These are phyloP conservation scores for Scolopax rusticola DNA, from an alignment of 2,797 vertebrate species.

Conservation along the genomic window DNA sequence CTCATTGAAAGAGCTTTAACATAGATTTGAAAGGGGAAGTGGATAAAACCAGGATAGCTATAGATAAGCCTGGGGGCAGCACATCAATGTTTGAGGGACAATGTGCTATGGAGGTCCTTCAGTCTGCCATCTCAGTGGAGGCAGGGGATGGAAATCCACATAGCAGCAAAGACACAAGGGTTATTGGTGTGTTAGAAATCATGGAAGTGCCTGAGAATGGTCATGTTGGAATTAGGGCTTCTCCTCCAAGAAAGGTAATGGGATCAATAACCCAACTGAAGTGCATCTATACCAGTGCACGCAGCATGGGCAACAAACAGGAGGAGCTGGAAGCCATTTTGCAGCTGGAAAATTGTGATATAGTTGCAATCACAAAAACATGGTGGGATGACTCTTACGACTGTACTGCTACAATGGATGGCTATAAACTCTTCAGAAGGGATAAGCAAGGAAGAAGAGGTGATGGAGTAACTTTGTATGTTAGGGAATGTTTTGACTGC, in stretches of 20 bases:
- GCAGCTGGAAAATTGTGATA: background rate
- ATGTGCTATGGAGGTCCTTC: background rate
- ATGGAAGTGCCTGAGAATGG: background rate
- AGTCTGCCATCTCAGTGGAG: background rate
- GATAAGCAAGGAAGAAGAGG: background rate
- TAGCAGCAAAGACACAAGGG: background rate
- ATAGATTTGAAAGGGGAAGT: background rate
- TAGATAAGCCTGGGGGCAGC: background rate
- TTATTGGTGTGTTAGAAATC: background rate
- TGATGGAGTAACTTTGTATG: background rate
- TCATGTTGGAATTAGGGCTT: background rate
- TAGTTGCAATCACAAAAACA: background rate
- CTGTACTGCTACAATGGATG: background rate
- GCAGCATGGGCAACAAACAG: background rate
- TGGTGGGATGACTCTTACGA: background rate
- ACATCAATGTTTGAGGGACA: rapidly evolving
- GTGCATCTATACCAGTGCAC: background rate
- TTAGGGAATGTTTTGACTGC: background rate
- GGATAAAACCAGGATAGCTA: background rate
- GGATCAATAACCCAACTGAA: background rate
- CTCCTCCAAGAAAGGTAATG: rapidly evolving
- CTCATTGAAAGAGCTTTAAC: background rate
- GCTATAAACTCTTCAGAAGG: background rate
- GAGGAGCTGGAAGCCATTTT: background rate
- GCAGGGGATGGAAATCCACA: rapidly evolving